Evolutionary conservation across 2,113 vertebrate species (phyloP), one percentile per base, ranked within the genome.

Genomic region (Blennius ocellaris): DNA sequence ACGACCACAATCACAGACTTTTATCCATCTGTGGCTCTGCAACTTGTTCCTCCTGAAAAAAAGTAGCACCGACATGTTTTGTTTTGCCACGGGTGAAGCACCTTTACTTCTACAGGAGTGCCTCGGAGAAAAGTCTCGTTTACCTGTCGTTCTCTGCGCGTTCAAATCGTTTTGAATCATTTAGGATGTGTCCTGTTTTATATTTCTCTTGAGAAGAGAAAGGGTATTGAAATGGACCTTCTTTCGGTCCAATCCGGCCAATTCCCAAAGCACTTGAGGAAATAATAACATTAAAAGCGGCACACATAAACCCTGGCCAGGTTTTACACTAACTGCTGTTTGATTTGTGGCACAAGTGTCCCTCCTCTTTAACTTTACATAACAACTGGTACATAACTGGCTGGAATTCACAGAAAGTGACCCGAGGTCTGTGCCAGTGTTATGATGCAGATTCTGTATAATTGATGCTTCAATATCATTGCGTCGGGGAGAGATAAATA

Each of bases 31-130:
- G 17, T 60, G 62, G 54, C 48, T 15, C 30, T 55, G 17, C 37
- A 65, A 65, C 47, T 12, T 21, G 45, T 5, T 5, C 50, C 65
- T 71, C 10, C 30, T 39, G 12, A 9, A 76, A 60, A 9, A 76
- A 60, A 71, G 66, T 62, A 78, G 62, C 68, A 75, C 69, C 68
- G 74, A 8, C 52, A 37, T n/a, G 36, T 40, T 5, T 38, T 54
- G 2, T 15, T 15, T 48, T 6, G 5, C 81, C 49, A 47, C 30
- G 44, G 40, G 59, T 2, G n/a, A 69, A 86, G 89, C 83, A 76
- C 78, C 67, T 78, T 87, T 86, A 81, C 72, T 75, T 84, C 70
- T 61, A 66, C 74, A 83, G 84, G 86, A 89, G 81, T 87, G 83
- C 78, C 78, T 86, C 82, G 53, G 58, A 73, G 14, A 70, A 77